Percentiles rank a stretch among this genome's conserved stretches.
Evolutionary conservation across 2,797 vertebrate species (phyloP).

Genomic region (Cyprinella venusta): DNA sequence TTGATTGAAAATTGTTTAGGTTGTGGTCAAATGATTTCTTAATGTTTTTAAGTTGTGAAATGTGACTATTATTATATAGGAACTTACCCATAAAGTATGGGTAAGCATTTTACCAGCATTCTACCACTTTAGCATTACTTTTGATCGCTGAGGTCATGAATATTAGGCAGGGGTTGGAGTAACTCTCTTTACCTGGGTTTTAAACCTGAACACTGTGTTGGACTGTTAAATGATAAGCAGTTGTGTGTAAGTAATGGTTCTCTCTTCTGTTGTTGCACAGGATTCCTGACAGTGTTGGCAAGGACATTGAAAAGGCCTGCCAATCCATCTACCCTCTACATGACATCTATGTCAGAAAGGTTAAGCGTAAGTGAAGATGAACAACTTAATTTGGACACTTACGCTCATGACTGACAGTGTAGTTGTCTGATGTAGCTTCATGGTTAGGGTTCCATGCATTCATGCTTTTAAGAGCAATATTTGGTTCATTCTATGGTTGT

Average conservation of each 20-base stretch:
- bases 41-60: neutral
- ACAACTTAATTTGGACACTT: neutral
- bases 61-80: too few relatives aligned
- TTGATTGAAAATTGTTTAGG: neutral
- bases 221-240: neutral
- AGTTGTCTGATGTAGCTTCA: neutral
- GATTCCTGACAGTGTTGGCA: constrained; percentile 98
- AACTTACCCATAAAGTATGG: neutral
- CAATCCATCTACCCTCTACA: constrained; percentile 98
- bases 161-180: neutral
- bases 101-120: too few relatives aligned
- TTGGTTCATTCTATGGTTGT: neutral
- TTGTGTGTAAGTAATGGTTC: neutral
- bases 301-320: constrained; percentile 98
- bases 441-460: neutral
- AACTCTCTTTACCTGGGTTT: neutral
- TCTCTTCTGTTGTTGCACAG: constrained; percentile 68
- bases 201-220: neutral
- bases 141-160: neutral
- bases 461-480: neutral
- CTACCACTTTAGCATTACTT: too few relatives aligned
- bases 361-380: constrained; percentile 87
- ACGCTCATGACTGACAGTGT: neutral
- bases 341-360: constrained; percentile 97
- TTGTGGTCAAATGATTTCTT: neutral